Percentiles rank a stretch among this genome's conserved stretches.
phyloP scores from a whole-genome alignment of 2,113 vertebrate species.

The Callocephalon fimbriatum region DNA sequence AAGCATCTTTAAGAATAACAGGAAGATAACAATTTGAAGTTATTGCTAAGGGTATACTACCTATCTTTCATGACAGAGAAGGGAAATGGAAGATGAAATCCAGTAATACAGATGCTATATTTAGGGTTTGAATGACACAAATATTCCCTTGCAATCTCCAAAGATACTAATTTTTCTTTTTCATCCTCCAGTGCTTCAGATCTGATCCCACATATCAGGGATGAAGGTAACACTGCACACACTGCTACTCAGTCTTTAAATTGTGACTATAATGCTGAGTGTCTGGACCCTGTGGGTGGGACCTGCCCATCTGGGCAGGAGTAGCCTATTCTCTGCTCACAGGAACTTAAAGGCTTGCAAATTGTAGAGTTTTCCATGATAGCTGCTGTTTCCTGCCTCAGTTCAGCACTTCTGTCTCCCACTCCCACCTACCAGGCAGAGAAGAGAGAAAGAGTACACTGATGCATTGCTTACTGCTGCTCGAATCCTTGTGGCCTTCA shows the following conservation, averaged over 20 bases:
- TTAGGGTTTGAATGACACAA: background rate
- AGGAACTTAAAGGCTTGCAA: background rate
- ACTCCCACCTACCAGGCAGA: background rate
- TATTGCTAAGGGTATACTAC: background rate
- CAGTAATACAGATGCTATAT: background rate
- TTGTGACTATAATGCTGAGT: background rate
- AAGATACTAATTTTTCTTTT: background rate
- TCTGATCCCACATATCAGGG: background rate
- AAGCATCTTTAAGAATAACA: background rate
- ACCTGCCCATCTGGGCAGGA: background rate
- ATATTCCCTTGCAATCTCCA: background rate
- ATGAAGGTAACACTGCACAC: background rate
- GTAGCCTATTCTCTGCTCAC: background rate
- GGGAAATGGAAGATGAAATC: background rate
- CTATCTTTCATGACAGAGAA: background rate
- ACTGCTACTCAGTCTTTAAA: fast-evolving
- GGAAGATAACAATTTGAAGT: background rate
- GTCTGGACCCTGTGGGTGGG: background rate
- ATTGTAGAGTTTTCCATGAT: background rate
- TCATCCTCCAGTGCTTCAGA: background rate
- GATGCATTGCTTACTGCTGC: background rate
- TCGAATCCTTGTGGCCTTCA: background rate
- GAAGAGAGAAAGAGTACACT: background rate
- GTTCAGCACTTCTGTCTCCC: background rate
- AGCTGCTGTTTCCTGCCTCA: background rate